Evolutionary conservation across 2,797 vertebrate species (phyloP), one percentile per base, ranked within the genome.

Genomic region (Serranus cabrilla): DNA sequence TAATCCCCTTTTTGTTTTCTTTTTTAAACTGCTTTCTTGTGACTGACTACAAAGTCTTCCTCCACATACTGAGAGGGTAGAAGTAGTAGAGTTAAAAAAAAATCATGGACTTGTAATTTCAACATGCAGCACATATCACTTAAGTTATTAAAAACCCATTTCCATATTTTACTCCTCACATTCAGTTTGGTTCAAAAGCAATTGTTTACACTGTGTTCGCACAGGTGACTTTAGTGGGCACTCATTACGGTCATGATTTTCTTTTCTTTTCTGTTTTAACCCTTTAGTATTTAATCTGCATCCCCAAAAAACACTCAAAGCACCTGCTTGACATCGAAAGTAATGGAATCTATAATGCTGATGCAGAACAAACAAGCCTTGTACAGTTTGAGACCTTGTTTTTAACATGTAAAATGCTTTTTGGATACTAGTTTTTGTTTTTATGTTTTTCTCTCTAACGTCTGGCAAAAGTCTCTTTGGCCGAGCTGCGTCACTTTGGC

Each of bases 331-430:
- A 93, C 66, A 58, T 91, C 81, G 85, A 92, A 91, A 88, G 87
- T 89, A 90, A 91, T 71, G 76, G 77, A 90, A 92, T 92, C 83
- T 85, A 86, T 85, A 75, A 89, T 86, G 86, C 89, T 92, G 91
- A 92, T 92, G 91, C 91, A 92, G 91, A 93, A 93, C 90, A 92
- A 93, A 92, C 81, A 91, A 93, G 90, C 87, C 92, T 94, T 94
- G 92, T 93, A 93, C 88, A 92, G 93, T 91, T 93, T 89, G 87
- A 94, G 87, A 93, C 87, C 84, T 94, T 42, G 83, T 93, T 93
- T 93, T 93, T 92, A 92, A 92, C 87, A 78, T 93, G 82, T 93
- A 92, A 93, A 91, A 92, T 93, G 90, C 76, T 94, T 93, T 34
- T 93, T 91, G 88, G 84, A 91, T 90, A 90, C 84, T 89, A 62